phyloP scores from a whole-genome alignment of 2,888 invertebrate species.

The Chrysolina americana region DNA sequence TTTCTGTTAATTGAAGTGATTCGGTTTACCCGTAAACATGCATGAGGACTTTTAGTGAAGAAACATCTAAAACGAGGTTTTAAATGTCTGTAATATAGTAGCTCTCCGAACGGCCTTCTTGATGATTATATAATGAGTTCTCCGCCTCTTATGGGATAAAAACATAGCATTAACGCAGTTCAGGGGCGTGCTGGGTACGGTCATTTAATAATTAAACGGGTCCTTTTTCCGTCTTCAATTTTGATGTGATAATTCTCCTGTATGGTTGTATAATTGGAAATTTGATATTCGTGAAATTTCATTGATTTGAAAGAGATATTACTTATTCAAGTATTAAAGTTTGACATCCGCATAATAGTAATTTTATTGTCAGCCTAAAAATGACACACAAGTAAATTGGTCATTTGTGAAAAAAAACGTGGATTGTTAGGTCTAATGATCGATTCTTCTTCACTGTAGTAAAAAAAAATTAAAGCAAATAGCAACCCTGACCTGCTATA shows the following conservation, averaged over 20 bases:
- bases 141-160: slow-evolving; percentile 32
- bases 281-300: neutral
- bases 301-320: too few species aligned
- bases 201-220: slow-evolving; percentile 7
- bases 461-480: too few species aligned
- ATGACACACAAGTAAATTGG: too few species aligned
- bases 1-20: slow-evolving; percentile 17
- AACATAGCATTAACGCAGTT: slow-evolving; percentile 29
- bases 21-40: slow-evolving; percentile 13
- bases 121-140: slow-evolving; percentile 38
- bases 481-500: too few species aligned
- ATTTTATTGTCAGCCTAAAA: too few species aligned
- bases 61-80: slow-evolving; percentile 25
- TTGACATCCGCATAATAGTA: too few species aligned
- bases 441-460: too few species aligned
- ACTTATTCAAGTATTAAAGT: too few species aligned
- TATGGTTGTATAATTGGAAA: neutral
- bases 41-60: slow-evolving; percentile 22
- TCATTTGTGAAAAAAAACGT: too few species aligned
- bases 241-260: slow-evolving; percentile 5
- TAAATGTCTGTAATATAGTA: slow-evolving; percentile 38
- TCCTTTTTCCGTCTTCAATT: slow-evolving; percentile 8
- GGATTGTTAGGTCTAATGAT: too few species aligned
- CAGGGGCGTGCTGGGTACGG: slow-evolving; percentile 32
- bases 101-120: slow-evolving; percentile 38